Evolutionary conservation across 2,888 invertebrate genomes (phyloP).

Genomic region (Beris chalybata): DNA sequence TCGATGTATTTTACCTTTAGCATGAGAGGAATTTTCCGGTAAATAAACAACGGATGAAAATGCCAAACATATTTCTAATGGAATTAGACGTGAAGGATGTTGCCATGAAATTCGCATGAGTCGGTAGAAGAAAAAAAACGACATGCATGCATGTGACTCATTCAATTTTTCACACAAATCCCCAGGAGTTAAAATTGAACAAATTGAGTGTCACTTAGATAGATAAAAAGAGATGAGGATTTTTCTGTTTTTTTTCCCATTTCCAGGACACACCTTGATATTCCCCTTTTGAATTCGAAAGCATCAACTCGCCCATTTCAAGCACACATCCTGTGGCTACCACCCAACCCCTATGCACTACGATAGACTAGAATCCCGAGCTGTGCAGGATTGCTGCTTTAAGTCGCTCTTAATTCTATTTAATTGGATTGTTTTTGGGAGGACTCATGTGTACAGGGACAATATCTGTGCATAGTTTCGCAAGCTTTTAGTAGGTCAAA

Average conservation of each 20-base stretch:
- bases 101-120: neutral
- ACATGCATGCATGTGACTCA: neutral
- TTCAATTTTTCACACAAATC: constrained; percentile 21
- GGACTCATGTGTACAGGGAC: neutral
- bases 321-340: too few species aligned
- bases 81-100: constrained; percentile 3
- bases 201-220: constrained; percentile 24
- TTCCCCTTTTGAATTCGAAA: constrained; percentile 13
- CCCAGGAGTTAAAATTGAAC: constrained; percentile 21
- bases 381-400: neutral
- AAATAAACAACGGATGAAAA: constrained; percentile 19
- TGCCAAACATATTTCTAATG: constrained; percentile 16
- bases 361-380: too few species aligned
- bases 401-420: constrained; percentile 6
- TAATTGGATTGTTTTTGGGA: constrained; percentile 12
- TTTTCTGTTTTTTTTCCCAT: neutral
- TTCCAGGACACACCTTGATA: neutral
- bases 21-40: neutral
- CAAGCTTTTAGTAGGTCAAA: constrained; percentile 17
- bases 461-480: constrained; percentile 2
- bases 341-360: too few species aligned
- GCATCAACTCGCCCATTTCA: too few species aligned
- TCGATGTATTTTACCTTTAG: neutral
- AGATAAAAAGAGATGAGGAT: constrained; percentile 1
- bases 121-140: neutral